Evolutionary conservation across 2,797 vertebrate species (phyloP), one percentile per base, ranked within the genome.

Genomic region (Sebastes hopkinsi): DNA sequence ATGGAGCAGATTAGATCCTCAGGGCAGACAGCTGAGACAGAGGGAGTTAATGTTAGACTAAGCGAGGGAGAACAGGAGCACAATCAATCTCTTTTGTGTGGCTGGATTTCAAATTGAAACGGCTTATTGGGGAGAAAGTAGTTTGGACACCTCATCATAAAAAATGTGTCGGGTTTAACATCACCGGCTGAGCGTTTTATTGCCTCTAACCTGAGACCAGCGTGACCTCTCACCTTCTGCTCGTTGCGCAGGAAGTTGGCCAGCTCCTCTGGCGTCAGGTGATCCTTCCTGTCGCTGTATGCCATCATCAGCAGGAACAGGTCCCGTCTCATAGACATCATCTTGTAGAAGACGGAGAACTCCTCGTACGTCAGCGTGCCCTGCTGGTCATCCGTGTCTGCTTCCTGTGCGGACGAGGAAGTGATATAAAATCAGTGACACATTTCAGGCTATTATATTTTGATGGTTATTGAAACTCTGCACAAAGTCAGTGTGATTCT

Each of bases 311-410:
- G 79, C 64, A 99, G 92, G 92, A 97, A 99, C 60, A 99, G 96
- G 70, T 99, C 99, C 18, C 99, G 95, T 23, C 99, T 95, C 77
- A 99, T 90, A 7, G 98, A 99, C 97, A 99, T 99, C 98, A 99
- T 99, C 95, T 96, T 98, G 94, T 99, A 99, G 93, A 99, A 99
- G 75, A 99, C 98, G 0, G 97, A 97, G 91, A 99, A 99, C 74
- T 99, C 99, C 72, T 99, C 98, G 60, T 99, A 99, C 0, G 97
- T 99, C 80, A 99, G 83, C 1, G 98, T 97, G 77, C 99, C 99
- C 87, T 98, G 98, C 81, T 99, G 98, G 77, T 99, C 97, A 70
- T 99, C 99, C 1, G 98, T 99, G 91, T 99, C 99, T 3, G 99
- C 98, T 90, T 99, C 99, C 99, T 99, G 92, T 55, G 34, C 66